Percentiles rank a stretch among this genome's conserved stretches.
These are phyloP conservation scores for Temnothorax nylanderi DNA, from an alignment of 1,140 invertebrate species.

Conservation along the genomic window DNA sequence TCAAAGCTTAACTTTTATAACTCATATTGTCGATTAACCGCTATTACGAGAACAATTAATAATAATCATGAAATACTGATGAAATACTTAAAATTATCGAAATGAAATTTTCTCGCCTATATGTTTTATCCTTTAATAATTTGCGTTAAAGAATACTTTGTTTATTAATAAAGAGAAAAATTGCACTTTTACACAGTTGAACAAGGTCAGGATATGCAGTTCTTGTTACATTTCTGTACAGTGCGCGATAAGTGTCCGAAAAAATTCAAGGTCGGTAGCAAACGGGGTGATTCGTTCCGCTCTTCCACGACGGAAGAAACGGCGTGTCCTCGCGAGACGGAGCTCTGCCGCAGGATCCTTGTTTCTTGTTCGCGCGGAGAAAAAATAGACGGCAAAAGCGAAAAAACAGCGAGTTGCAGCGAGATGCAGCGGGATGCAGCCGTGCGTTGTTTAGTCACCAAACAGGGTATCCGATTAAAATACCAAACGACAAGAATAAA, in stretches of 20 bases:
- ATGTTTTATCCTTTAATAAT: not conserved
- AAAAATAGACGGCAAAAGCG: not conserved
- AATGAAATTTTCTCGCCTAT: not conserved
- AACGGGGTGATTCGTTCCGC: not conserved
- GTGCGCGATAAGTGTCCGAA: not conserved
- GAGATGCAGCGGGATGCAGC: not conserved
- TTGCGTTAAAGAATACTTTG: not conserved
- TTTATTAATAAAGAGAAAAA: not conserved
- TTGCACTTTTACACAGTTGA: not conserved
- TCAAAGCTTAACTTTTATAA: slow-evolving; percentile 55
- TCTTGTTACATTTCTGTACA: not conserved
- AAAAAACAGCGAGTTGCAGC: not conserved
- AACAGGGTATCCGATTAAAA: slow-evolving; percentile 75
- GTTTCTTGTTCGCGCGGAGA: not conserved
- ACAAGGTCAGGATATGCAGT: not conserved
- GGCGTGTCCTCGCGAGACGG: slow-evolving; percentile 3
- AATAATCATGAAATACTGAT: not conserved
- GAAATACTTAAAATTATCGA: not conserved
- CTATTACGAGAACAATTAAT: not conserved
- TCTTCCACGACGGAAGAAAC: slow-evolving; percentile 25
- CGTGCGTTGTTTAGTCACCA: slow-evolving; percentile 64
- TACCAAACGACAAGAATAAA: slow-evolving; percentile 69
- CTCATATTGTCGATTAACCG: not conserved
- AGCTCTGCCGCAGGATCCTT: not conserved
- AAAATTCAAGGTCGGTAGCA: slow-evolving; percentile 35